Percentiles rank a stretch among this genome's conserved stretches.
Evolutionary conservation across 1,140 invertebrate species (phyloP).

Genomic region (Tetramorium simillimum): DNA sequence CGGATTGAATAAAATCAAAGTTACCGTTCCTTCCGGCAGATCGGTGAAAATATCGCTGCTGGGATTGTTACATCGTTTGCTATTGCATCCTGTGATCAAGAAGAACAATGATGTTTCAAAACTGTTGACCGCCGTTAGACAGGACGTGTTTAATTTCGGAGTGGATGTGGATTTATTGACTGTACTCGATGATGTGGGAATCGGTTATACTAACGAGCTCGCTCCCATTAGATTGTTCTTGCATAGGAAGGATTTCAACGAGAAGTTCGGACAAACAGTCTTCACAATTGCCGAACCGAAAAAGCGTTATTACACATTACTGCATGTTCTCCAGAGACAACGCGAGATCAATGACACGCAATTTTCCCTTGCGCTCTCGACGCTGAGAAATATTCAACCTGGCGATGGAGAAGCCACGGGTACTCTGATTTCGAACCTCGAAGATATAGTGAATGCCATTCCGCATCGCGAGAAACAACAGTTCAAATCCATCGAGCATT

Average conservation of each 20-base stretch:
- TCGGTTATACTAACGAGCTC: background rate
- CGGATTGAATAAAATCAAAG: background rate
- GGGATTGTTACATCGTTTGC: background rate
- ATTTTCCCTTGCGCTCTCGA: slow-evolving; percentile 2
- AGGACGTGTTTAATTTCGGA: slow-evolving; percentile 7
- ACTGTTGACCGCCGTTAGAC: background rate
- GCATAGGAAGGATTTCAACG: background rate
- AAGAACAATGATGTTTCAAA: background rate
- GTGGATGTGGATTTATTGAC: slow-evolving; percentile 4
- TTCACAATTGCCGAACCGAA: background rate
- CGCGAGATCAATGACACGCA: background rate
- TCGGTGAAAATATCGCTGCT: background rate
- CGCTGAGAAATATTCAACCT: background rate
- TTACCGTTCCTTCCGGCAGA: background rate
- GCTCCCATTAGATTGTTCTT: slow-evolving; percentile 32
- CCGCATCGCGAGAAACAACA: background rate
- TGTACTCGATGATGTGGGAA: slow-evolving; percentile 21
- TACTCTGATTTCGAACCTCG: background rate
- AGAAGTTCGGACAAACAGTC: background rate
- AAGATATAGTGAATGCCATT: slow-evolving; percentile 13
- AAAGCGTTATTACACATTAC: background rate
- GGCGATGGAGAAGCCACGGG: background rate
- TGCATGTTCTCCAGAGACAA: background rate
- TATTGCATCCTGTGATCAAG: slow-evolving; percentile 2
- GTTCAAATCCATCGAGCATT: background rate